These are phyloP conservation scores for Catharus minimus DNA, from an alignment of 2,113 vertebrate genomes.

Conservation along the genomic window DNA sequence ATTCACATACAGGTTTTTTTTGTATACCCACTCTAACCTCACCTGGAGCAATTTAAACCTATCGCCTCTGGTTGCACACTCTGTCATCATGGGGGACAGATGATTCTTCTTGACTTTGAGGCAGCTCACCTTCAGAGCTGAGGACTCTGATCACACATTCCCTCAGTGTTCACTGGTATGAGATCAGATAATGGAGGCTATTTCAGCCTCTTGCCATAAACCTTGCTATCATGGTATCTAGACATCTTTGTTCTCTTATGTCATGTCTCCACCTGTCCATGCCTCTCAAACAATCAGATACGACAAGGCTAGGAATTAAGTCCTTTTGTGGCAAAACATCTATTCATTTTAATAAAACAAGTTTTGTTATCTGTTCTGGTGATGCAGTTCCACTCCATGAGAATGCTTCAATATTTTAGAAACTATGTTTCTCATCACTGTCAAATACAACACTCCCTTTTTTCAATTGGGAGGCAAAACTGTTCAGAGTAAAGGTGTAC, in stretches of 20 bases:
- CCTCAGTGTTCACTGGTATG: not conserved
- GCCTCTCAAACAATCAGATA: not conserved
- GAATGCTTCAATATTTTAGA: not conserved
- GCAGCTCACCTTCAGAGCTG: not conserved
- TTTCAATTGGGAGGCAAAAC: not conserved
- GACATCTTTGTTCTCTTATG: not conserved
- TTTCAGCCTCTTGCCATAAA: not conserved
- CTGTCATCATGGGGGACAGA: rapidly evolving
- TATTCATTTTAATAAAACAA: not conserved
- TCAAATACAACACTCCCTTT: not conserved
- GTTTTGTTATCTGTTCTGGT: not conserved
- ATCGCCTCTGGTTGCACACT: rapidly evolving
- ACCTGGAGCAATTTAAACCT: not conserved
- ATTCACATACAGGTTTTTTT: rapidly evolving
- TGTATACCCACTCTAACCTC: not conserved
- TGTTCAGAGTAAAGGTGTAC: not conserved
- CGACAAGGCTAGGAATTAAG: not conserved
- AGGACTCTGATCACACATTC: not conserved
- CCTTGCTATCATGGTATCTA: not conserved
- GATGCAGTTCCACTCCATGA: not conserved
- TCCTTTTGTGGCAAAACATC: not conserved
- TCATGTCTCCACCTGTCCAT: not conserved
- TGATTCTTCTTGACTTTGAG: not conserved
- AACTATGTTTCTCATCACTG: not conserved
- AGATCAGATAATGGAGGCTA: not conserved